These are phyloP conservation scores for Cyclargus thomasi DNA, from an alignment of 1,140 invertebrate species.

Conservation along the genomic window DNA sequence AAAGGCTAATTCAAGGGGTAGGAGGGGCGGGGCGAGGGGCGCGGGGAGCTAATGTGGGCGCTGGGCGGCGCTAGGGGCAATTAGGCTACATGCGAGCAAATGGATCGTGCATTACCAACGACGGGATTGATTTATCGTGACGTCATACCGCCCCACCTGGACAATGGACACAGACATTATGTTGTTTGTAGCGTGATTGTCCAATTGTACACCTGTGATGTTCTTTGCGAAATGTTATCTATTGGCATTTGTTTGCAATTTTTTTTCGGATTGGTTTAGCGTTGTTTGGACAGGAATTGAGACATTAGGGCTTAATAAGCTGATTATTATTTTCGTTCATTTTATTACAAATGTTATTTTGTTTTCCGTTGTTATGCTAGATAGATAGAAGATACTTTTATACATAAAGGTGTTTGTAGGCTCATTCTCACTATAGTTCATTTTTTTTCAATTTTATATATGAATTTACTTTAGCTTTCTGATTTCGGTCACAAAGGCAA, in stretches of 20 bases:
- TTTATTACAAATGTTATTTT: no score
- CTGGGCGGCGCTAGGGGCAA: constrained; percentile 71
- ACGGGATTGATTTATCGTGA: constrained; percentile 70
- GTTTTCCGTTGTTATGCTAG: no score
- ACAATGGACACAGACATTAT: constrained; percentile 63
- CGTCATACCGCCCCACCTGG: constrained; percentile 43
- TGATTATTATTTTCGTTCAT: no score
- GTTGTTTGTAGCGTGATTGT: constrained; percentile 41
- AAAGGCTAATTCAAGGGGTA: constrained; percentile 48
- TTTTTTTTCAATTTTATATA: no score
- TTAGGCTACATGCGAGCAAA: constrained; percentile 70
- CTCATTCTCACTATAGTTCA: no score
- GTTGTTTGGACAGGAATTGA: background rate
- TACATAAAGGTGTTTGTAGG: no score
- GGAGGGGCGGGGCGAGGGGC: constrained; percentile 41
- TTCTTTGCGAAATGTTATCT: constrained; percentile 20
- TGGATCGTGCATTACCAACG: constrained; percentile 70
- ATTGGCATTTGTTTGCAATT: background rate
- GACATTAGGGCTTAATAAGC: background rate
- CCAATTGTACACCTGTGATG: constrained; percentile 32
- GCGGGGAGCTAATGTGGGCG: constrained; percentile 60
- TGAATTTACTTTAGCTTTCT: no score
- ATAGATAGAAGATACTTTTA: no score
- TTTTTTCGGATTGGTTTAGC: background rate
- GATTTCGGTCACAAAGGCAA: background rate